Conservation (phyloP, 1,140 invertebrate species). For the Spodoptera frugiperda region DNA sequence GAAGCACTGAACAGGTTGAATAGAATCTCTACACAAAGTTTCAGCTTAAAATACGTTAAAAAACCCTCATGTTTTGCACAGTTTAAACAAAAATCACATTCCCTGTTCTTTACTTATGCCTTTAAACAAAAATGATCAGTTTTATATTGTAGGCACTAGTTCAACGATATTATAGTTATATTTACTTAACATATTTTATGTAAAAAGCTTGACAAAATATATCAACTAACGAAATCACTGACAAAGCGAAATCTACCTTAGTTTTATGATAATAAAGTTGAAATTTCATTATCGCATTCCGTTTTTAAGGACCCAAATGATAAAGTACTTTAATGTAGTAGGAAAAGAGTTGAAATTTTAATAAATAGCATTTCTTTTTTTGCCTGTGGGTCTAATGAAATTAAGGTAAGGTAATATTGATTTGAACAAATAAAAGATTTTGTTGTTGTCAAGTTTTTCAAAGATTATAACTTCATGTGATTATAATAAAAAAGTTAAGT, state of each 20-base stretch:
- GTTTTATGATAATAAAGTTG: background rate
- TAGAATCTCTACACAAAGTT: too few species aligned
- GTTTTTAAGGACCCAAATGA: too few species aligned
- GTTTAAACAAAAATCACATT: too few species aligned
- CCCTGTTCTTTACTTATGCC: too few species aligned
- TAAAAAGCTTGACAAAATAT: constrained; percentile 22
- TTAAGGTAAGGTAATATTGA: background rate
- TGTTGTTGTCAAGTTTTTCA: constrained; percentile 30
- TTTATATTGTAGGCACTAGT: constrained; percentile 21
- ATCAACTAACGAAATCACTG: background rate
- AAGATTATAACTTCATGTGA: constrained; percentile 26
- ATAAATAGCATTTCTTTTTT: too few species aligned
- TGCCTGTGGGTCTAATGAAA: background rate
- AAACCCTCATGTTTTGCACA: too few species aligned
- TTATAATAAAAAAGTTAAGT: constrained; percentile 40
- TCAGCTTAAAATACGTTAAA: too few species aligned
- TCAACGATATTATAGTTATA: constrained; percentile 15
- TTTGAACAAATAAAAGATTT: too few species aligned
- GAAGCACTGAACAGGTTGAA: too few species aligned
- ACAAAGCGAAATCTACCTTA: background rate
- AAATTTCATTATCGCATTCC: too few species aligned
- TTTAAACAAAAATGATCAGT: background rate
- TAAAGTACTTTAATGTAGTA: too few species aligned
- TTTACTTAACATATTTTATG: background rate
- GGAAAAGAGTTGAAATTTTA: too few species aligned